These are phyloP conservation scores for Rhynchotus rufescens DNA, from an alignment of 2,797 vertebrate genomes.

Conservation along the genomic window DNA sequence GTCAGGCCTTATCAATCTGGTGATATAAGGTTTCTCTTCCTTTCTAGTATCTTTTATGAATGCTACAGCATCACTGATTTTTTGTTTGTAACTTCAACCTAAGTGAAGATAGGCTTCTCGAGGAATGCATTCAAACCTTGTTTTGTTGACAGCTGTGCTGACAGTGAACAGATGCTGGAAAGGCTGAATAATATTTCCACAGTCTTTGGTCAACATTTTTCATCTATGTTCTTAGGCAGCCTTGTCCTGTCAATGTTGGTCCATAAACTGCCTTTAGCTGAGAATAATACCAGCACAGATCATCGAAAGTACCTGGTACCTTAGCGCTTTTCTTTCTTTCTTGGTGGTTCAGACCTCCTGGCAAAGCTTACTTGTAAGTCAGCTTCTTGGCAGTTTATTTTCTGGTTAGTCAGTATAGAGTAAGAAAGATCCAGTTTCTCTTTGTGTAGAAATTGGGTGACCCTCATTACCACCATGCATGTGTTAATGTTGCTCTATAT, in stretches of 20 bases:
- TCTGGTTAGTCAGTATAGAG: neutral
- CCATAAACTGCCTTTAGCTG: neutral
- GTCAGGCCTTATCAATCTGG: neutral
- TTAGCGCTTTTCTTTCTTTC: neutral
- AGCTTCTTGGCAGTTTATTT: neutral
- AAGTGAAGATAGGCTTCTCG: neutral
- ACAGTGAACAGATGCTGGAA: neutral
- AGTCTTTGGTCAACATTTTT: constrained; percentile 1
- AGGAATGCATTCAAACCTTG: neutral
- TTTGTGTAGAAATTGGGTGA: neutral
- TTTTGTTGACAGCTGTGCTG: neutral
- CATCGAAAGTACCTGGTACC: neutral
- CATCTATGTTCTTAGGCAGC: neutral
- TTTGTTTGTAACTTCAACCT: neutral
- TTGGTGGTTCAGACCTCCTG: neutral
- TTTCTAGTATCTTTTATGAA: neutral
- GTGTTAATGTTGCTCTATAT: neutral
- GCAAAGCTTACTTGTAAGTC: neutral
- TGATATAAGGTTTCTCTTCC: neutral
- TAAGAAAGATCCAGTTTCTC: neutral
- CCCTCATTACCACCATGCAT: neutral
- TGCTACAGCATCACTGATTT: neutral
- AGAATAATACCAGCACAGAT: neutral
- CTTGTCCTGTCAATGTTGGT: neutral
- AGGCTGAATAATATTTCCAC: neutral